phyloP scores from a whole-genome alignment of 2,888 invertebrate genomes.

The Meloe dianella region DNA sequence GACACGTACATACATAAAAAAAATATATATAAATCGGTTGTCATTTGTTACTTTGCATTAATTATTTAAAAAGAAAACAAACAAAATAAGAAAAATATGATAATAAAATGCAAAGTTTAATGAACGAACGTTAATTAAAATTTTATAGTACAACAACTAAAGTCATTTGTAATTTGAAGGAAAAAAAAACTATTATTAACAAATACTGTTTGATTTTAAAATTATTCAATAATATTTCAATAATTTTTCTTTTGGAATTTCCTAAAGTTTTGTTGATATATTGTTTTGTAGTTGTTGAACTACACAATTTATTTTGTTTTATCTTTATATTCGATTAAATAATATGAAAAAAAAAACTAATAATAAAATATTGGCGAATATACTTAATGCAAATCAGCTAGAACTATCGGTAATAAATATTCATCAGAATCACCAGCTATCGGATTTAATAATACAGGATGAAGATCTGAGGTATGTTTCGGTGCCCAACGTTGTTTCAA shows the following conservation, averaged over 20 bases:
- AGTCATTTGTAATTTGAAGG: conserved; percentile 7
- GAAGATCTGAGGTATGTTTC: conserved; percentile 61
- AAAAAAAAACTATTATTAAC: conserved; percentile 10
- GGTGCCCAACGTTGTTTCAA: conserved; percentile 66
- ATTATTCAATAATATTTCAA: not conserved
- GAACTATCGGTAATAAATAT: conserved; percentile 65
- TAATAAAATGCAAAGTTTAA: conserved; percentile 2
- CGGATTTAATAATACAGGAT: conserved; percentile 63
- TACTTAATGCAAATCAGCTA: conserved; percentile 61
- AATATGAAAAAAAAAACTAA: conserved; percentile 11
- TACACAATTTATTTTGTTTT: conserved; percentile 20
- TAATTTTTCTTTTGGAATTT: not conserved
- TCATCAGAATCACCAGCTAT: conserved; percentile 64
- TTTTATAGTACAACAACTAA: conserved; percentile 22
- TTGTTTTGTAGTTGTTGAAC: conserved; percentile 26
- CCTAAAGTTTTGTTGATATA: conserved; percentile 15
- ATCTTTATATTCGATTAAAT: conserved; percentile 22
- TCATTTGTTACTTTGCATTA: conserved; percentile 30
- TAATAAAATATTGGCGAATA: not conserved
- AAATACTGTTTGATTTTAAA: conserved; percentile 11
- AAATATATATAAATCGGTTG: conserved; percentile 25
- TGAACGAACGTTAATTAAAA: conserved; percentile 14
- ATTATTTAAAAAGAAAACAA: conserved; percentile 26
- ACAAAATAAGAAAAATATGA: not conserved
- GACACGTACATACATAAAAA: conserved; percentile 1